These are phyloP conservation scores for Peromyscus attwateri DNA, from an alignment of 2,797 vertebrate genomes.

Conservation along the genomic window DNA sequence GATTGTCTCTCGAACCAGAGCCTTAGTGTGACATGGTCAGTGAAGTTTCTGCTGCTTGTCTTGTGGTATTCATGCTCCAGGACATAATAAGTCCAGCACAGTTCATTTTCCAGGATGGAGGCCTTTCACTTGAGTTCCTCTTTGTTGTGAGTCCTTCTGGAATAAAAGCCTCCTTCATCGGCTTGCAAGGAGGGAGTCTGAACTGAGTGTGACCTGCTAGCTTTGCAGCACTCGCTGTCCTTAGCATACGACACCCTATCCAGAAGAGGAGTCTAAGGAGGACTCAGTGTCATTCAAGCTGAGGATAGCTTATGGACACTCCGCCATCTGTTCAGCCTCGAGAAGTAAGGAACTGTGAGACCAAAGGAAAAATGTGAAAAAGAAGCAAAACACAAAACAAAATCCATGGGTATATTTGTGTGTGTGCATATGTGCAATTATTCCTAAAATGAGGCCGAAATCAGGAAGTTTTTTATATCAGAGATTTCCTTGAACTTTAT, in stretches of 20 bases:
- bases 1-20: not conserved
- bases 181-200: not conserved
- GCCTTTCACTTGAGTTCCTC: not conserved
- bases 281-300: not conserved
- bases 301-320: not conserved
- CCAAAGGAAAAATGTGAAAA: not conserved
- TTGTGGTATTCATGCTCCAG: conserved; percentile 53
- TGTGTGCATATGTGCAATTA: not conserved
- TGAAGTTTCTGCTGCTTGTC: not conserved
- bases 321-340: not conserved
- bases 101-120: not conserved
- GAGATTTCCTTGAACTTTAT: conserved; percentile 19
- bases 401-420: not conserved
- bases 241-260: not conserved
- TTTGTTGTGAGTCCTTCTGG: conserved; percentile 17
- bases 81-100: not conserved
- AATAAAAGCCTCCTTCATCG: conserved; percentile 16
- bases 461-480: conserved; percentile 37
- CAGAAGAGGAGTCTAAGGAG: not conserved
- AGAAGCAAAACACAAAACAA: not conserved
- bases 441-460: conserved; percentile 21
- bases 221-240: not conserved
- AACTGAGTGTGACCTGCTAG: not conserved
- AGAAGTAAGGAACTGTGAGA: conserved; percentile 7
- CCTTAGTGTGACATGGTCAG: not conserved